These are phyloP conservation scores for Enteromius viviparus DNA, from an alignment of 2,797 vertebrate species.

Conservation along the genomic window DNA sequence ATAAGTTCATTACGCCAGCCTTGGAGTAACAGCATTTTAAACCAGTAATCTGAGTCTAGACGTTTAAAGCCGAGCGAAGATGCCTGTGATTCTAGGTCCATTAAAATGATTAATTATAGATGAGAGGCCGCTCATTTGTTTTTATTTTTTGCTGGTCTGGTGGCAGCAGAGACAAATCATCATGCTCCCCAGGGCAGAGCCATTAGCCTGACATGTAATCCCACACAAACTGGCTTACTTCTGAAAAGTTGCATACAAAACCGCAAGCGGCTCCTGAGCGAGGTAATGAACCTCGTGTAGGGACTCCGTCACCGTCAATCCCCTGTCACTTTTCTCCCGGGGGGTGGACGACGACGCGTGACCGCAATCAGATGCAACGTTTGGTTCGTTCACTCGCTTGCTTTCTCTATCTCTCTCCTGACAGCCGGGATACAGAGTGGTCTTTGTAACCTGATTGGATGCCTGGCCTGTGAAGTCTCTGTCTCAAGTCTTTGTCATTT, in stretches of 20 bases:
- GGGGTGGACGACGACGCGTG: background rate
- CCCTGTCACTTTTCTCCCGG: background rate
- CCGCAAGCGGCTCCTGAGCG: constrained; percentile 46
- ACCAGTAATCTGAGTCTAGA: constrained; percentile 59
- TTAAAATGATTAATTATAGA: constrained; percentile 70
- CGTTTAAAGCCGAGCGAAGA: constrained; percentile 63
- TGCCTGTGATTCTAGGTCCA: constrained; percentile 60
- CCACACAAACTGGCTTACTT: constrained; percentile 58
- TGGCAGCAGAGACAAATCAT: constrained; percentile 64
- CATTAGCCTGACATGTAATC: constrained; percentile 66
- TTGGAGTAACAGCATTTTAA: constrained; percentile 51
- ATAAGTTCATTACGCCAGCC: constrained; percentile 65
- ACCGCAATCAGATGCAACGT: background rate
- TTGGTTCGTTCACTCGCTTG: background rate
- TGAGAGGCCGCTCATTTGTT: constrained; percentile 62
- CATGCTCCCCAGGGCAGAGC: constrained; percentile 46
- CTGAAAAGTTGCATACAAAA: constrained; percentile 56
- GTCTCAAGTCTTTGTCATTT: constrained; percentile 21
- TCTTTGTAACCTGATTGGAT: constrained; percentile 44
- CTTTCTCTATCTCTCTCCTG: constrained; percentile 14
- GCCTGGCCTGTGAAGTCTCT: constrained; percentile 4
- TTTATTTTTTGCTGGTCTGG: constrained; percentile 54
- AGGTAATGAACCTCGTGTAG: constrained; percentile 60
- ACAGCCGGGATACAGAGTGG: constrained; percentile 14
- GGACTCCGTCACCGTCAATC: constrained; percentile 43